Evolutionary conservation across 1,140 invertebrate genomes (phyloP), one percentile per base, ranked within the genome.

Genomic region (Macrobrachium nipponense): DNA sequence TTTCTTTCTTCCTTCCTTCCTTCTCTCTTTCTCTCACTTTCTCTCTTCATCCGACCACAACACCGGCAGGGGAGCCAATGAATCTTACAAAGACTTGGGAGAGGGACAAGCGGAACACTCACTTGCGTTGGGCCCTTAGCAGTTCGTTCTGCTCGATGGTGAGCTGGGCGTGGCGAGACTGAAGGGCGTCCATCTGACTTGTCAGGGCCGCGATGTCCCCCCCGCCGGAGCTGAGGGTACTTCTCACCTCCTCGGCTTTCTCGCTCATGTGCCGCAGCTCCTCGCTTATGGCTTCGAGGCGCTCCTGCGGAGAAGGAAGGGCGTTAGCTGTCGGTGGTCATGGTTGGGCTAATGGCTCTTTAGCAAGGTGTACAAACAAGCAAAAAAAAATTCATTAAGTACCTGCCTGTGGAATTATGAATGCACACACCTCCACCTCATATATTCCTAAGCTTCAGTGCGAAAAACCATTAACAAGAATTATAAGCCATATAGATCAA

Each of bases 111-210:
- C n/a, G 51, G 61, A 44, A n/a, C 27, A 81, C 87, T 86, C 78
- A 88, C 85, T 87, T 89, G 83, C 89, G 90, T 62, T 92, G 90
- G 80, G 91, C 91, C 80, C 91, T 91, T 61, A 92, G 90, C 36
- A 93, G 90, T 81, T 93, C 92, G 87, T 90, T 92, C 90, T 93
- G 93, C 89, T 94, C 93, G 43, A 91, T 90, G 18, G 93, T 89
- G 43, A 93, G 90, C 75, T 93, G 91, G 17, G 92, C 90, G 86
- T 93, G 92, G 72, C 92, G 90, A 15, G 89, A 90, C 36, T 91
- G 91, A 11, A 92, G 89, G n/a, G 91, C 90, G 87, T 93, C 93
- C 84, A 92, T 89, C 87, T 93, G 91, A 82, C 84, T 91, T 88
- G 90, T 89, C 58, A 92, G 89, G 75, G 91, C 90, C 27, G 89